Base-by-base conservation (phyloP, 2,888 invertebrate species). In the Bombylius major region DNA sequence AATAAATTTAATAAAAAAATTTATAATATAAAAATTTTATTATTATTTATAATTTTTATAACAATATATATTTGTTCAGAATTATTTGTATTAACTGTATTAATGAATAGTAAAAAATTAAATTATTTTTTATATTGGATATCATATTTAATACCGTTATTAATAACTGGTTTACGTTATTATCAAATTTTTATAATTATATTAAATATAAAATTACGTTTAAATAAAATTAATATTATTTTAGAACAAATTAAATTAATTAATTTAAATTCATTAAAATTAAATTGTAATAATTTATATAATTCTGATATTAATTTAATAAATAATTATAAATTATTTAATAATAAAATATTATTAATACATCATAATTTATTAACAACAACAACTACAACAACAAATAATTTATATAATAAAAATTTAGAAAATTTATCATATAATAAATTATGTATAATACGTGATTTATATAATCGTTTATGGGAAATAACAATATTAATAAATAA, bases 391-490 rank as follows among this genome's bases (percentile, higher is more conserved):
- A 52, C 54, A 46, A 58, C 53, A 32, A 23, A 23, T 23, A 23
- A 23, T 23, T 23, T 23, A 23, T 23, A 23, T 23, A 1, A 23
- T 1, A 23, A 23, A 23, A 23, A 23, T 9, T 42, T 46, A 32
- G 53, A 53, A 32, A 53, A 50, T 34, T 36, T 14, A 7, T 31
- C 23, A 5, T 51, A 47, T 12, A 50, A 48, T 12, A 39, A 46
- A 31, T 56, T 72, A 4, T 52, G 67, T 7, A 60, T 66, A 7
- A 62, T 69, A 14, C 64, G 72, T 2, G 62, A 69, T 46, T 57
- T 71, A 1, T 73, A 73, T 53, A 67, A 71, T 60, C 68, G 67
- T 11, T 55, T 73, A 5, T 74, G 69, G 69, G 60, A 65, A 11
- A 11, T 70, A 45, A 66, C 65, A 4, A 60, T 59, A 5, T 58